Percentiles rank a stretch among this genome's conserved stretches.
phyloP scores from a whole-genome alignment of 2,888 invertebrate species.

The Dryobota labecula region DNA sequence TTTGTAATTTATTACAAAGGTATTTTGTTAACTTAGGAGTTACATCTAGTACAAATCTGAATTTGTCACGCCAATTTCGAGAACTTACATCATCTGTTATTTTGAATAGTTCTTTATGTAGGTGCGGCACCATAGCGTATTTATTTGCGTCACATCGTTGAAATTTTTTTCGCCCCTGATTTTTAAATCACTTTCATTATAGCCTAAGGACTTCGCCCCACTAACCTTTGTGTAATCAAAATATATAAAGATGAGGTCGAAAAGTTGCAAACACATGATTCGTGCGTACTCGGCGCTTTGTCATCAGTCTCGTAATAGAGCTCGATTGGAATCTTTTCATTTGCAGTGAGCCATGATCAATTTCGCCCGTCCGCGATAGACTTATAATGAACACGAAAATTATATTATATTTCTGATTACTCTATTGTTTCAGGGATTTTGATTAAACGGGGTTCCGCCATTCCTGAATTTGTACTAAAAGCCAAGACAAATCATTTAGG shows the following conservation, averaged over 20 bases:
- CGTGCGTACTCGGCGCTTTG: conserved; percentile 61
- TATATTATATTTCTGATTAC: conserved; percentile 86
- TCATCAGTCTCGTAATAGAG: conserved; percentile 81
- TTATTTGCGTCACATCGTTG: not conserved
- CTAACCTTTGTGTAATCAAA: conserved; percentile 40
- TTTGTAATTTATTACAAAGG: no score
- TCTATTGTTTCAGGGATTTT: conserved; percentile 83
- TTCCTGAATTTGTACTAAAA: conserved; percentile 74
- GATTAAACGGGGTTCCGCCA: conserved; percentile 80
- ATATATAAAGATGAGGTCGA: conserved; percentile 21
- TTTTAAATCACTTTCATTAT: not conserved
- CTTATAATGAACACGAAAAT: conserved; percentile 87
- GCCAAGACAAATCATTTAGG: conserved; percentile 77
- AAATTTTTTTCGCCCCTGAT: not conserved
- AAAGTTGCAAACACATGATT: conserved; percentile 25
- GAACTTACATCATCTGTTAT: no score
- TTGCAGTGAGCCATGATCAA: conserved; percentile 85
- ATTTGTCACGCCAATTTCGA: no score
- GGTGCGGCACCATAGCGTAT: not conserved
- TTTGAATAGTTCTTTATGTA: no score
- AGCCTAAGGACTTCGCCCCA: not conserved
- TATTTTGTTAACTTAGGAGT: no score
- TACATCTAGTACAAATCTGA: no score
- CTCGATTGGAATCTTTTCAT: conserved; percentile 88
- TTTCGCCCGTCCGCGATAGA: conserved; percentile 76